phyloP scores from a whole-genome alignment of 2,888 invertebrate species.

The Matsumyia berberina region DNA sequence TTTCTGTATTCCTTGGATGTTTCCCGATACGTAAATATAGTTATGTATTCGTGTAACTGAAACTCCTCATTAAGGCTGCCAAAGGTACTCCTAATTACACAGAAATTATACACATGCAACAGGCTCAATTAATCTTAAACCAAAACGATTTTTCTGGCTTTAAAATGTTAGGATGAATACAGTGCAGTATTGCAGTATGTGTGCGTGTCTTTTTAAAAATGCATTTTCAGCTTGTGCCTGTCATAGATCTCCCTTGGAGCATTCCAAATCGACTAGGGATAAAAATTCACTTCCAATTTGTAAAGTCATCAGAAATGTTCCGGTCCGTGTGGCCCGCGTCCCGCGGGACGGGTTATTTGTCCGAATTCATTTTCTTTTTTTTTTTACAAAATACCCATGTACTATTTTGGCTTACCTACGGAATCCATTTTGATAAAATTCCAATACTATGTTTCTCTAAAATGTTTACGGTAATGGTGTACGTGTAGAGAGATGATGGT shows the following conservation, averaged over 20 bases:
- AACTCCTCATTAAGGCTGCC: too few species aligned
- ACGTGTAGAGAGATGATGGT: background rate
- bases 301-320: slow-evolving; percentile 56
- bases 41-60: too few species aligned
- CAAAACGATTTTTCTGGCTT: too few species aligned
- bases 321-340: slow-evolving; percentile 4
- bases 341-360: slow-evolving; percentile 37
- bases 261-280: slow-evolving; percentile 14
- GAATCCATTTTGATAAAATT: slow-evolving; percentile 36
- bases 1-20: too few species aligned
- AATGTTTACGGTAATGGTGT: background rate
- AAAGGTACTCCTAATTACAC: too few species aligned
- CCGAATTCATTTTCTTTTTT: slow-evolving; percentile 66
- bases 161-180: too few species aligned
- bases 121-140: too few species aligned
- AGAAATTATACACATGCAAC: too few species aligned
- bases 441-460: slow-evolving; percentile 12
- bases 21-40: too few species aligned
- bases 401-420: slow-evolving; percentile 1
- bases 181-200: too few species aligned
- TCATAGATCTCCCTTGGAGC: background rate
- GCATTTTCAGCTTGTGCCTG: background rate
- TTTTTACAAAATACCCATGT: slow-evolving; percentile 45
- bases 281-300: slow-evolving; percentile 55
- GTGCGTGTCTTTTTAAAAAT: background rate